phyloP scores from a whole-genome alignment of 2,888 invertebrate species.

The Hybos culiciformis region DNA sequence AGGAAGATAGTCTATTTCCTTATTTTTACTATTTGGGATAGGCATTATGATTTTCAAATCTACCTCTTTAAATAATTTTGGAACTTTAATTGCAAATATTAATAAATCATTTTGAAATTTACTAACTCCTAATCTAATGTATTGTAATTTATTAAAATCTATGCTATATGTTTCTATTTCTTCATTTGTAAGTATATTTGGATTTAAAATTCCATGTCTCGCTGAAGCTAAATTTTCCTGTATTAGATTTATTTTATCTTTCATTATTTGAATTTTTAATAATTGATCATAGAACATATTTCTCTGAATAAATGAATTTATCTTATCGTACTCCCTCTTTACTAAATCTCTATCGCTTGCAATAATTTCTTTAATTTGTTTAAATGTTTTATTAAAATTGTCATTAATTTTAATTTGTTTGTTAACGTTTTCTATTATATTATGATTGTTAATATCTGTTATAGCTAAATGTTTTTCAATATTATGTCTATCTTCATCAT shows the following conservation, averaged over 20 bases:
- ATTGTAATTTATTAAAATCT: not conserved
- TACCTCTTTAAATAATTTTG: not conserved
- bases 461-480: not conserved
- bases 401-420: not conserved
- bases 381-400: not conserved
- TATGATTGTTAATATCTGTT: not conserved
- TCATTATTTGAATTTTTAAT: not conserved
- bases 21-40: not conserved
- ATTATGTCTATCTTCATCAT: not conserved
- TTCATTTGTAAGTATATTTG: not conserved
- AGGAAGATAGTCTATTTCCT: not conserved
- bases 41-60: not conserved
- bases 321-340: not conserved
- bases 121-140: not conserved
- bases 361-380: not conserved
- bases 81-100: not conserved
- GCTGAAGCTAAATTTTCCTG: constrained; percentile 5
- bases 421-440: not conserved
- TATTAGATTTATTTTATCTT: constrained; percentile 2
- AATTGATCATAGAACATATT: not conserved
- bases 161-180: not conserved
- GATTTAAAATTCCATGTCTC: constrained; percentile 3
- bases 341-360: not conserved
- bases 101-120: not conserved
- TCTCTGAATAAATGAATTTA: no score